Evolutionary conservation across 2,113 vertebrate species (phyloP).

Genomic region (Tupaia tana): DNA sequence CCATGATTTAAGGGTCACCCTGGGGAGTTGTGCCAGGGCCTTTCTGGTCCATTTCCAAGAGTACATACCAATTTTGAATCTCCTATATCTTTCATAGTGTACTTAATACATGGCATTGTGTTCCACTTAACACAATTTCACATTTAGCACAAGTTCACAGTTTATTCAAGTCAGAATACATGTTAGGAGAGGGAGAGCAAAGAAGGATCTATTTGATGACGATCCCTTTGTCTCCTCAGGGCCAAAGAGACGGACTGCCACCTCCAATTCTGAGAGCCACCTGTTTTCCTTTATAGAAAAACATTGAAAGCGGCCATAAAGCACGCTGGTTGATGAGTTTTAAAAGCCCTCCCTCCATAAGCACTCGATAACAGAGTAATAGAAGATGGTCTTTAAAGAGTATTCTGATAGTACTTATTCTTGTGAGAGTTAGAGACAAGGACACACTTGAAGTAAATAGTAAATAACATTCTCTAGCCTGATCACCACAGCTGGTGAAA

Average conservation of each 20-base stretch:
- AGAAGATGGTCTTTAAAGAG: neutral
- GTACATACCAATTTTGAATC: neutral
- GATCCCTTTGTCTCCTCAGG: neutral
- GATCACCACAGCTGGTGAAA: neutral
- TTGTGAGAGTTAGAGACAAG: constrained; percentile 14
- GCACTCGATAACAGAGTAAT: neutral
- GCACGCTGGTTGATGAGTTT: neutral
- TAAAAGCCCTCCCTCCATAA: neutral
- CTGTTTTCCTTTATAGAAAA: neutral
- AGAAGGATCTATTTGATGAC: neutral
- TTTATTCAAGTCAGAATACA: neutral
- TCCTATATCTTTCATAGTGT: neutral
- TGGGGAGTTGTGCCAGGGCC: neutral
- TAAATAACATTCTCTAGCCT: neutral
- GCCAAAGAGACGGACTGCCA: neutral
- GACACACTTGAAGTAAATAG: neutral
- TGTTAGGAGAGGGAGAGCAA: neutral
- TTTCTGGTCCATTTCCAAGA: neutral
- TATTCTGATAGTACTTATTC: neutral
- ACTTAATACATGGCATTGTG: neutral
- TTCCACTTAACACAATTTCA: neutral
- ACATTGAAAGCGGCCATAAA: neutral
- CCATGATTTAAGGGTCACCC: neutral
- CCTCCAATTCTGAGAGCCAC: neutral
- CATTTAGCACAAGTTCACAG: constrained; percentile 14